Conservation (phyloP, 2,113 vertebrate genomes). For the Heterotis niloticus region DNA sequence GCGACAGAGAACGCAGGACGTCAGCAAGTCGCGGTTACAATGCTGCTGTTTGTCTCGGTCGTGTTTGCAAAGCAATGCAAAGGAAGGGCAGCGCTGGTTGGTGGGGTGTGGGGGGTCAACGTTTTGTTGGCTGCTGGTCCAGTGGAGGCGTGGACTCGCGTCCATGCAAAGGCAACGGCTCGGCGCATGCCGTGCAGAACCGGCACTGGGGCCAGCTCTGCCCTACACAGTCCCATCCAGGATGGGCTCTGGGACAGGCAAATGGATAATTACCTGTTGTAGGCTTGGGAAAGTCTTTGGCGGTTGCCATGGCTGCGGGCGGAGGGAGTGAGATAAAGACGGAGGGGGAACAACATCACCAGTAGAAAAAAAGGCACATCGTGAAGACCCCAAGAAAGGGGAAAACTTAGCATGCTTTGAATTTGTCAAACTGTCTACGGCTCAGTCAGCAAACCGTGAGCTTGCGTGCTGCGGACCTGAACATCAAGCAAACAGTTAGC, state of each 20-base stretch:
- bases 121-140: no score
- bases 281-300: slow-evolving; percentile 69
- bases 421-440: no score
- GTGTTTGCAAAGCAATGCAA: slow-evolving; percentile 2
- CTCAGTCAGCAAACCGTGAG: no score
- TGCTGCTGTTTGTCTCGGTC: background rate
- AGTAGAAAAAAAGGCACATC: slow-evolving; percentile 12
- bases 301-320: slow-evolving; percentile 69
- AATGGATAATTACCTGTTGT: slow-evolving; percentile 69
- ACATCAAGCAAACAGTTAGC: no score
- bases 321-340: slow-evolving; percentile 25
- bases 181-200: slow-evolving; percentile 60
- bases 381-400: background rate
- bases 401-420: no score
- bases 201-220: slow-evolving; percentile 45
- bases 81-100: no score
- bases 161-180: slow-evolving; percentile 55
- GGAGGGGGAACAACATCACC: slow-evolving; percentile 18
- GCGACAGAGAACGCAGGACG: no score
- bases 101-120: no score
- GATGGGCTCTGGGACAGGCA: slow-evolving; percentile 43
- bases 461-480: no score
- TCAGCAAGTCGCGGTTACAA: slow-evolving; percentile 12
- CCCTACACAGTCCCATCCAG: slow-evolving; percentile 48
- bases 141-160: background rate